A percentile compares a stretch with the other conserved stretches of the same genome.
phyloP scores from a whole-genome alignment of 2,797 vertebrate genomes.

The Pangasius macronema region DNA sequence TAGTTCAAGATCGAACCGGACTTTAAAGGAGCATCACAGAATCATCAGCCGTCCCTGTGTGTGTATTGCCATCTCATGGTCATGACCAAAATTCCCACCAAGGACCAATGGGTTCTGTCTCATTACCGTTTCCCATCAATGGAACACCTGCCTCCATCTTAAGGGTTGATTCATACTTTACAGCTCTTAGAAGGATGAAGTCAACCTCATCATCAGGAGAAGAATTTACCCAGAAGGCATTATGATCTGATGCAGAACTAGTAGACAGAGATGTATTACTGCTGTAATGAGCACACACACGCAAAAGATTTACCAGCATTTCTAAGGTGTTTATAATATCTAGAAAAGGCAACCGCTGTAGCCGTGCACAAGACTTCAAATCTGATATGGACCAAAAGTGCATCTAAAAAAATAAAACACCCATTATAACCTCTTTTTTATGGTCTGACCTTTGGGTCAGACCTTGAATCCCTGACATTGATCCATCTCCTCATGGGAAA shows the following conservation, averaged over 20 bases:
- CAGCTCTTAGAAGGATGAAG: neutral
- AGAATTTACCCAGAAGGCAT: neutral
- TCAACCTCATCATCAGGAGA: neutral
- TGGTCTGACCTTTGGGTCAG: neutral
- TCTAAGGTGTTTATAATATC: neutral
- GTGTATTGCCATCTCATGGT: slow-evolving; percentile 28
- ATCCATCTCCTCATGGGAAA: neutral
- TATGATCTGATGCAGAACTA: neutral
- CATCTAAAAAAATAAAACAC: too few species aligned
- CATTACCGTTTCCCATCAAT: neutral
- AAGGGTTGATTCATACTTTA: neutral
- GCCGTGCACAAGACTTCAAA: neutral
- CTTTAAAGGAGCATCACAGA: neutral
- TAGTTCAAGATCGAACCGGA: neutral
- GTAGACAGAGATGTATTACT: neutral
- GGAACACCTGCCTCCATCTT: neutral
- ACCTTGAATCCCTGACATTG: neutral
- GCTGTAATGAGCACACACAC: neutral
- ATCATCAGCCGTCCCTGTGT: neutral
- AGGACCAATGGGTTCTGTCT: neutral
- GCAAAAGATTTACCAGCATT: neutral
- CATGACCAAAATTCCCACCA: neutral
- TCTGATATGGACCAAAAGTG: neutral
- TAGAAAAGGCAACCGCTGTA: neutral
- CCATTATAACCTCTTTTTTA: neutral